Conservation (phyloP, 2,797 vertebrate genomes). For the Rousettus madagascariensis region DNA sequence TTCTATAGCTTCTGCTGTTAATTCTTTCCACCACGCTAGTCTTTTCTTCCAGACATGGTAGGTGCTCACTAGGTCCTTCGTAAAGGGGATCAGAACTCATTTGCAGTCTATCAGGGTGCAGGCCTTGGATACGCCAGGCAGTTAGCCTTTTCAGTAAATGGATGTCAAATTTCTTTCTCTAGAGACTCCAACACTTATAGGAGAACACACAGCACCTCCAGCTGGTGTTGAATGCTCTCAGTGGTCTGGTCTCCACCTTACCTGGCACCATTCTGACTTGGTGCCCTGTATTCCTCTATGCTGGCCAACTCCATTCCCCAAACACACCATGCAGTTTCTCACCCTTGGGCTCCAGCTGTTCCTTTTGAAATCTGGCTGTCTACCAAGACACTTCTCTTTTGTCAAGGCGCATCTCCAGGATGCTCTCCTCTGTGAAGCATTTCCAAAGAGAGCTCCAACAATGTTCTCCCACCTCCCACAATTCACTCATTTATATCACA, state of each 20-base stretch:
- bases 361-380: neutral
- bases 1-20: neutral
- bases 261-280: neutral
- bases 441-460: slow-evolving; percentile 9
- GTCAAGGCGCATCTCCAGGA: neutral
- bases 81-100: neutral
- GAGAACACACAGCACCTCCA: neutral
- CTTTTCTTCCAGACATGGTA: neutral
- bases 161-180: neutral
- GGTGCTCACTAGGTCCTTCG: neutral
- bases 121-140: neutral
- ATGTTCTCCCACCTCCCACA: neutral
- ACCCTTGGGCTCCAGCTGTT: neutral
- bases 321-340: neutral
- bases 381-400: neutral
- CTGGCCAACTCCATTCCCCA: neutral
- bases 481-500: neutral
- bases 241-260: neutral
- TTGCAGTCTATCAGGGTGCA: neutral
- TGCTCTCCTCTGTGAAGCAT: neutral
- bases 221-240: neutral
- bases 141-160: neutral
- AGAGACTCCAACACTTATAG: neutral
- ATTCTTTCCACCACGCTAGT: neutral
- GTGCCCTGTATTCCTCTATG: neutral